phyloP scores from a whole-genome alignment of 2,888 invertebrate species.

The Apotomis capreana region DNA sequence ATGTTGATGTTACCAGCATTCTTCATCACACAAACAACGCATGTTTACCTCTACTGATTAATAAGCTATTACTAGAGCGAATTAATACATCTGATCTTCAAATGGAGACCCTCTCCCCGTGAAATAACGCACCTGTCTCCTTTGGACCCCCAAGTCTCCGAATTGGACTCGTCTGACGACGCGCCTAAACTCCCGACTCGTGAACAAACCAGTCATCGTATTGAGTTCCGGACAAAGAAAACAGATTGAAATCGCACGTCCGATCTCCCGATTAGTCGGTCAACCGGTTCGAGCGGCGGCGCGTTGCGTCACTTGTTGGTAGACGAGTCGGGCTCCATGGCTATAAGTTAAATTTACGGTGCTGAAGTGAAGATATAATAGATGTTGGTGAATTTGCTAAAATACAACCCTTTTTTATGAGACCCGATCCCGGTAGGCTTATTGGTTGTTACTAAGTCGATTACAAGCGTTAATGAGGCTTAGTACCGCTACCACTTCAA shows the following conservation, averaged over 20 bases:
- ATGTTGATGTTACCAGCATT: not conserved
- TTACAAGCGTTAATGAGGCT: slow-evolving; percentile 14
- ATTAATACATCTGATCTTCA: slow-evolving; percentile 64
- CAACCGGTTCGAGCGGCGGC: slow-evolving; percentile 46
- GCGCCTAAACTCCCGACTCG: slow-evolving; percentile 52
- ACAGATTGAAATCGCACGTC: slow-evolving; percentile 69
- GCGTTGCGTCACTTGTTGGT: slow-evolving; percentile 55
- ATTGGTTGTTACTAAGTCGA: slow-evolving; percentile 32
- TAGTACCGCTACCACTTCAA: not conserved
- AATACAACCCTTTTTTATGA: slow-evolving; percentile 61
- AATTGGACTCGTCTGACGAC: slow-evolving; percentile 59
- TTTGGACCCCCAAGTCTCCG: slow-evolving; percentile 54
- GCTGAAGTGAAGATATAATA: slow-evolving; percentile 78
- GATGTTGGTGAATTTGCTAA: slow-evolving; percentile 74
- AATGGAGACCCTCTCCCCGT: slow-evolving; percentile 61
- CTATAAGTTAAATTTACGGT: slow-evolving; percentile 77
- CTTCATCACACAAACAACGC: slow-evolving; percentile 12
- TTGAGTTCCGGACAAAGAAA: slow-evolving; percentile 74
- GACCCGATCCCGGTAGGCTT: slow-evolving; percentile 39
- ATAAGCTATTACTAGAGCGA: slow-evolving; percentile 52
- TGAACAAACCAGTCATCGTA: slow-evolving; percentile 57
- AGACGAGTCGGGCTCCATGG: slow-evolving; percentile 60
- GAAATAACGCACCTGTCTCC: slow-evolving; percentile 65
- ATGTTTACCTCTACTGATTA: slow-evolving; percentile 51
- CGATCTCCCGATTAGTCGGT: slow-evolving; percentile 51